Conservation (phyloP, 2,797 vertebrate genomes). For the Galago senegalensis region DNA sequence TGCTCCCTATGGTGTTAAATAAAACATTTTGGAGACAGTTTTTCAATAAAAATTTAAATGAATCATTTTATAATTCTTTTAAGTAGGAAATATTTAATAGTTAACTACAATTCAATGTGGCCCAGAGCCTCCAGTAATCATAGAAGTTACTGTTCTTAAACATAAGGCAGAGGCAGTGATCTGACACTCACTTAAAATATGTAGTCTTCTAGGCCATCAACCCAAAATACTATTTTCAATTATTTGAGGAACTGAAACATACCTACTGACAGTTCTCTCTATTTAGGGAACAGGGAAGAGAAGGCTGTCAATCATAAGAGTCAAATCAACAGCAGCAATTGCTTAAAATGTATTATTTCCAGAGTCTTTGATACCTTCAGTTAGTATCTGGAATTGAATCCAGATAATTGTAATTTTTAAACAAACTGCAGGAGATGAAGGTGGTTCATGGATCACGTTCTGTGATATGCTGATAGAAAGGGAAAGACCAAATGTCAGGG, state of each 20-base stretch:
- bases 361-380: not conserved
- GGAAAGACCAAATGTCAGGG: not conserved
- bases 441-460: not conserved
- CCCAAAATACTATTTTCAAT: not conserved
- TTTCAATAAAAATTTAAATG: constrained; percentile 45
- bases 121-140: not conserved
- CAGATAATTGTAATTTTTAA: not conserved
- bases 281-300: not conserved
- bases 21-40: not conserved
- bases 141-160: not conserved
- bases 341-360: not conserved
- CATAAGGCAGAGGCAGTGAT: not conserved
- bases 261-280: not conserved
- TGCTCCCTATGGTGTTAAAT: constrained; percentile 17
- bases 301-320: not conserved
- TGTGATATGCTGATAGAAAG: constrained; percentile 1
- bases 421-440: not conserved
- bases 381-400: not conserved
- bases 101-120: not conserved
- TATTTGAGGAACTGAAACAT: constrained; percentile 8
- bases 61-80: not conserved
- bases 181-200: not conserved
- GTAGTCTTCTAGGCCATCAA: not conserved
- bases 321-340: not conserved
- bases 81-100: not conserved